Base-by-base conservation (phyloP, 2,888 invertebrate species). In the Electrophaes corylata region DNA sequence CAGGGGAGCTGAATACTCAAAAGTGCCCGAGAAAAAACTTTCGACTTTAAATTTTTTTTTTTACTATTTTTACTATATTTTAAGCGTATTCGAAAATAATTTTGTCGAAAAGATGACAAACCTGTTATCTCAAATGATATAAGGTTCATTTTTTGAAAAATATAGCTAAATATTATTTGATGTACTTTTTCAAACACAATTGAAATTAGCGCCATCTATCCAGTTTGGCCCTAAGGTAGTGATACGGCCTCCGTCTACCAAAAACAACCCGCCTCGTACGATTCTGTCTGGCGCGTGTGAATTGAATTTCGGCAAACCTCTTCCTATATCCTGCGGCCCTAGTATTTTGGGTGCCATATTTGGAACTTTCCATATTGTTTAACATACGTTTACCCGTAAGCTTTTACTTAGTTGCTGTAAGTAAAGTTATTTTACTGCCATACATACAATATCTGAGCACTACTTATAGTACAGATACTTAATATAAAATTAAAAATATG, bases 331-430 rank as follows among this genome's bases (percentile, higher is more conserved):
- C 78, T 90, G 83, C 59, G 54, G 63, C 66, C 88, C 88, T 89
- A 70, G 87, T 91, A 88, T 74, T 80, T 83, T 79, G 62, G 79
- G 76, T 74, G 66, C 88, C 88, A 81, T 90, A 89, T 89, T 88
- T 83, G 88, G 88, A 76, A 79, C 84, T 81, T 84, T 84, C 79
- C 67, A 60, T 62, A 54, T 51, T 55, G 41, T 16, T 76, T 70
- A 56, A 70, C 55, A 54, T 54, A 35, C 37, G 26, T 16, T 29
- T 11, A 11, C 29, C 6, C 19, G n/a, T 29, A 26, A 23, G 18
- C 23, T 45, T 51, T 56, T 33, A 20, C 19, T 37, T 6, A 5
- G 26, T 39, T 39, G 2, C 0, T 39, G n/a, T n/a, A n/a, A n/a
- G n/a, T n/a, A n/a, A n/a, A n/a, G n/a, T n/a, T n/a, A n/a, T n/a